Base-by-base conservation (phyloP, 2,113 vertebrate species). In the Hippocampus mohnikei region DNA sequence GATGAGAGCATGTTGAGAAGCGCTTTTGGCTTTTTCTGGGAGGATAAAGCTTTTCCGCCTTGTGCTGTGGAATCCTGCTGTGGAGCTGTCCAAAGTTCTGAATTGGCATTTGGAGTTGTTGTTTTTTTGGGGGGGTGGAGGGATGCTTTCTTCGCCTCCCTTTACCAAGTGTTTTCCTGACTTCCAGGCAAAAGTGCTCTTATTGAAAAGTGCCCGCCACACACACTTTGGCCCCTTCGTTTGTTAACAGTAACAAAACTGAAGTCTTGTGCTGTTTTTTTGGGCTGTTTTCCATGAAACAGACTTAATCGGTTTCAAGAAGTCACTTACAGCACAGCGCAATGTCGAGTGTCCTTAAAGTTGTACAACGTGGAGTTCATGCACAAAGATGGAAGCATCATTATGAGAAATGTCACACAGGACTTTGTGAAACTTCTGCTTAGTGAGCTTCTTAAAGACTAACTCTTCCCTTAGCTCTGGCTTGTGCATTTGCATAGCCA, bases 41-140 rank as follows among this genome's bases (percentile, higher is more conserved):
- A 85, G 84, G 87, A 88, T 87, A 82, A 85, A 85, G 85, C 83
- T 81, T 84, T 84, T 88, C 83, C 78, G 84, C 74, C 81, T 85
- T 87, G 81, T 81, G 81, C 78, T 67, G 84, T 82, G 82, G 84
- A 83, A 76, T 80, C 82, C 61, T 16, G 7, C 71, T 64, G 66
- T 67, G 62, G 65, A 74, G 1, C 83, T 88, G 85, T 88, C 88
- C 85, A 8, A 81, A 81, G 79, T 88, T 85, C 88, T 90, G 81
- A 90, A 85, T 80, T 46, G 61, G 78, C 84, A 81, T 65, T 56
- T 41, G 11, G 41, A 61, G 70, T 78, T 46, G 71, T 69, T 81
- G 75, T 64, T 10, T 27, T 67, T 74, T 67, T 74, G 5, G 33
- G 33, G 5, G 6, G 46, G 2, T 0, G 42, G 42, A 6, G 10